phyloP scores from a whole-genome alignment of 2,797 vertebrate genomes.

The Gorsachius magnificus region DNA sequence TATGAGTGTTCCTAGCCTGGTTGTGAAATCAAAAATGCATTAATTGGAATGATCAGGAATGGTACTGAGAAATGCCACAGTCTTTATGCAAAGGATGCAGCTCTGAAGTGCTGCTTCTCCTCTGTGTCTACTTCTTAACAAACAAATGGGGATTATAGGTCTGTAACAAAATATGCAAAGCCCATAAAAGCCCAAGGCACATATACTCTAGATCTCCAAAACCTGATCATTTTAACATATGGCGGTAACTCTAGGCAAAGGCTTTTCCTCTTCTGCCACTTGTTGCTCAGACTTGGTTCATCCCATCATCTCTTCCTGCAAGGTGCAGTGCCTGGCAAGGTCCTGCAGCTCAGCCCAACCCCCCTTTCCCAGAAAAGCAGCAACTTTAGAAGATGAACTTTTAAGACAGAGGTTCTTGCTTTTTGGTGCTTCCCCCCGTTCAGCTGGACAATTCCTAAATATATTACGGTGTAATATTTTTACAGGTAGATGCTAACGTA shows the following conservation, averaged over 20 bases:
- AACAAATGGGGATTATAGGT: rapidly evolving
- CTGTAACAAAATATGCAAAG: not conserved
- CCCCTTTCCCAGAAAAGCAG: not conserved
- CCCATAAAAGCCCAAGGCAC: not conserved
- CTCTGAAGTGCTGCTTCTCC: not conserved
- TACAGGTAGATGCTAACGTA: rapidly evolving
- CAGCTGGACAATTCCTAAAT: not conserved
- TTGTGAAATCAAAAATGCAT: not conserved
- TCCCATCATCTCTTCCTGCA: not conserved
- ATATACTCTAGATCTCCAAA: not conserved
- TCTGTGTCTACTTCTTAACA: rapidly evolving
- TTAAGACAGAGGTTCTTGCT: not conserved
- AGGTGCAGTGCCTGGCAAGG: not conserved
- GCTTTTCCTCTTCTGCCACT: not conserved
- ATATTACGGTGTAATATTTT: not conserved
- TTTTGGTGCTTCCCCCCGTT: not conserved
- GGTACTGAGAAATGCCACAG: rapidly evolving
- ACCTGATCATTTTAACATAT: not conserved
- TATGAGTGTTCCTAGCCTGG: not conserved
- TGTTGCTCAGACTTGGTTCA: not conserved
- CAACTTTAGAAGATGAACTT: not conserved
- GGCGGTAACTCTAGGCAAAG: not conserved
- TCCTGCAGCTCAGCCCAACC: not conserved
- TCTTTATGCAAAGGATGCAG: not conserved
- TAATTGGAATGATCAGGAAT: not conserved